Conservation (phyloP, 1,140 invertebrate genomes). For the Sitophilus oryzae region DNA sequence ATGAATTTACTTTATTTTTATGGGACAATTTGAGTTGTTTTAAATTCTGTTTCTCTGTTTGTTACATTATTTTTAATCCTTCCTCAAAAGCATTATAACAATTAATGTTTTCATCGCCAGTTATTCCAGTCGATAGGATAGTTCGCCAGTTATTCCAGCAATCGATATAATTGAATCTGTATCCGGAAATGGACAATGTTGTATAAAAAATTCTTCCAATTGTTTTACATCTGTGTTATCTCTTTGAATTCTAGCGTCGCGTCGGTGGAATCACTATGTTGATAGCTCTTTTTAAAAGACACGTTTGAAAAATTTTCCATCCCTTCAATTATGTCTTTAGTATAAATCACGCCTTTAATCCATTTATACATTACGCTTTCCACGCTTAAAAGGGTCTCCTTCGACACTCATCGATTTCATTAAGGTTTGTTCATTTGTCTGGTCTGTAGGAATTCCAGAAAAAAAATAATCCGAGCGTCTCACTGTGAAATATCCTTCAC, state of each 20-base stretch:
- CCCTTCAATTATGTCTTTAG: constrained; percentile 30
- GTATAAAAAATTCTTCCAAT: constrained; percentile 22
- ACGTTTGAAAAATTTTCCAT: constrained; percentile 29
- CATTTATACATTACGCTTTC: constrained; percentile 23
- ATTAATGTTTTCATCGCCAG: constrained; percentile 24
- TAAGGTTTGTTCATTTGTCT: constrained; percentile 20
- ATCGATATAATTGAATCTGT: constrained; percentile 30
- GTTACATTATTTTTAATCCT: constrained; percentile 28
- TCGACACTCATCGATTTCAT: constrained; percentile 19
- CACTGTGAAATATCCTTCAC: constrained; percentile 35
- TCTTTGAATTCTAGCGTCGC: constrained; percentile 4
- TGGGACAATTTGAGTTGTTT: constrained; percentile 24
- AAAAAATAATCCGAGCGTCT: constrained; percentile 21
- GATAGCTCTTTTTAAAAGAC: constrained; percentile 30
- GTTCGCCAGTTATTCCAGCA: too few relatives aligned
- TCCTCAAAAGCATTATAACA: constrained; percentile 23
- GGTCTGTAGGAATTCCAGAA: constrained; percentile 21
- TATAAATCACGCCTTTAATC: constrained; percentile 25
- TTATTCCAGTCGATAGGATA: constrained; percentile 30
- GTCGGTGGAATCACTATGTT: too few relatives aligned
- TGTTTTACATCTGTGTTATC: constrained; percentile 24
- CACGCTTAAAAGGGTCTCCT: constrained; percentile 20
- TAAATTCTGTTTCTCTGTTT: constrained; percentile 26
- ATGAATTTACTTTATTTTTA: constrained; percentile 29
- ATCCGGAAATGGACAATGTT: constrained; percentile 20